phyloP scores from a whole-genome alignment of 2,797 vertebrate species.

The Sorex maritimensis region DNA sequence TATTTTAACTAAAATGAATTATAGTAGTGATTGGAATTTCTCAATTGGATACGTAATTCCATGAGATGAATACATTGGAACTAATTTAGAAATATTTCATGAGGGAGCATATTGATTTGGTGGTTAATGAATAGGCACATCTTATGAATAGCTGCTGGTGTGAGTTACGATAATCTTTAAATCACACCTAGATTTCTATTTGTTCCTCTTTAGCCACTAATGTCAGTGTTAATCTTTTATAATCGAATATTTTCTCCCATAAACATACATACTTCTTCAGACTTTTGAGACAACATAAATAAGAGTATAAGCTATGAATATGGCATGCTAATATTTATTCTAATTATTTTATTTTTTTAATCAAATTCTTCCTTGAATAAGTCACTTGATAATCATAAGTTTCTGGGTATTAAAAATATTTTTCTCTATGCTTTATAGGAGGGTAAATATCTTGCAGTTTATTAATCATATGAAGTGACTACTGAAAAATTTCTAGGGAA shows the following conservation, averaged over 20 bases:
- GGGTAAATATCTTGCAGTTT: neutral
- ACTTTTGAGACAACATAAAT: neutral
- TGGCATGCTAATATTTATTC: no score
- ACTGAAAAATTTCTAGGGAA: neutral
- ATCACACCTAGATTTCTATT: neutral
- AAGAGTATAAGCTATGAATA: neutral
- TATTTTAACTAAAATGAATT: slow-evolving; percentile 13
- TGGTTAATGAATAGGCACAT: neutral
- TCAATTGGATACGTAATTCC: neutral
- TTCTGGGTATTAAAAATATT: neutral
- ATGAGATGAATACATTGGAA: neutral
- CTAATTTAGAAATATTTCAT: slow-evolving; percentile 6
- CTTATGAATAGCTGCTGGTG: neutral
- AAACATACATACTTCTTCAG: no score
- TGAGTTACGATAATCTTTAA: neutral
- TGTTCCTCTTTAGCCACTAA: neutral
- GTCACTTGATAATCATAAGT: neutral
- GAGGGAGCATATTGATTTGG: neutral
- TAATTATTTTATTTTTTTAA: no score
- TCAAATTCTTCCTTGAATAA: no score
- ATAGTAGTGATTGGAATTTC: neutral
- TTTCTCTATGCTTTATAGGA: neutral
- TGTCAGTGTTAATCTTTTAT: neutral
- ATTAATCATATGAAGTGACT: neutral
- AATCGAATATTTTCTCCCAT: no score